Evolutionary conservation across 2,797 vertebrate species (phyloP).

Genomic region (Bradypus variegatus): DNA sequence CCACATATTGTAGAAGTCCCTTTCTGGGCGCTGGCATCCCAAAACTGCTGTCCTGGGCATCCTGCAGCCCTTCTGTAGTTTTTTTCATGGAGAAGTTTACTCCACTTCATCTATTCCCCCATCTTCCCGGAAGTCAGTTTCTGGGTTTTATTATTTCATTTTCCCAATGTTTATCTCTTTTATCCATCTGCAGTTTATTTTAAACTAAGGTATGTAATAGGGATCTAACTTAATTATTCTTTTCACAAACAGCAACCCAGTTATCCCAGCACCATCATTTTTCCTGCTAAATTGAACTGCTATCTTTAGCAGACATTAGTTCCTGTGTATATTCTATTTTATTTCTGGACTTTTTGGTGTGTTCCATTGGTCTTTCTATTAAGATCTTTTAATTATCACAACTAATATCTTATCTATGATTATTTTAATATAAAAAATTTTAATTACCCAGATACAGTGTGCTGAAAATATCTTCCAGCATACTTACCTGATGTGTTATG

Average conservation of each 20-base stretch:
- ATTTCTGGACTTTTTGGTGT: not conserved
- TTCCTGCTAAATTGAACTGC: not conserved
- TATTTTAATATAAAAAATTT: slow-evolving; percentile 1
- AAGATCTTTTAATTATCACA: not conserved
- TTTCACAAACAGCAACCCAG: not conserved
- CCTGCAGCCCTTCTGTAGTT: no score
- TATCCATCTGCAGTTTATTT: not conserved
- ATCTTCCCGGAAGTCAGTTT: no score
- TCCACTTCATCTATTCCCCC: no score
- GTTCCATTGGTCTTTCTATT: not conserved
- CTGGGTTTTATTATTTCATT: no score
- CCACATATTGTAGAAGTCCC: no score
- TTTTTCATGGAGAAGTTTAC: no score
- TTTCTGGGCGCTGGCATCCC: no score
- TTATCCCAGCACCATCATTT: not conserved
- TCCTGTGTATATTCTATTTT: not conserved
- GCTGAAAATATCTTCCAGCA: not conserved
- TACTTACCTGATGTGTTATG: not conserved
- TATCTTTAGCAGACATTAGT: not conserved
- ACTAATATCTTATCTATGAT: not conserved
- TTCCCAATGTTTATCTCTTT: not conserved
- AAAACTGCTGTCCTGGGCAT: no score
- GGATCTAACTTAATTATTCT: not conserved
- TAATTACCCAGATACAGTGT: not conserved
- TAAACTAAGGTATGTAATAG: not conserved